A percentile compares a stretch with the other conserved stretches of the same genome.
These are phyloP conservation scores for Capitella teleta DNA, from an alignment of 1,140 invertebrate genomes.

Conservation along the genomic window DNA sequence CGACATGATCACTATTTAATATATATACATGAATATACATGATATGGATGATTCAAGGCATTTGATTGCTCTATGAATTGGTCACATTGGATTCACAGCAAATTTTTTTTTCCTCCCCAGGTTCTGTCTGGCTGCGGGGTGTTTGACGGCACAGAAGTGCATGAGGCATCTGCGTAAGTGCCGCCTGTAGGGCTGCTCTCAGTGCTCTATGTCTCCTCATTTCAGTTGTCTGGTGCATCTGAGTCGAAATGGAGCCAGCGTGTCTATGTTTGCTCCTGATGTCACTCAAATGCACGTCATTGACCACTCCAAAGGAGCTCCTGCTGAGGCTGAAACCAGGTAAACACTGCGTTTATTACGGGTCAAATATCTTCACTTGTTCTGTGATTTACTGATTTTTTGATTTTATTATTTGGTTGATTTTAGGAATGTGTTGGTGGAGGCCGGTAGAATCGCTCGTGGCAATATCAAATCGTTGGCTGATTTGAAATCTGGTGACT, in stretches of 20 bases:
- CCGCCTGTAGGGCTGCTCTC: not conserved
- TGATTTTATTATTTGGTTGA: not conserved
- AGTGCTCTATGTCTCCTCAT: not conserved
- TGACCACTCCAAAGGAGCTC: constrained; percentile 46
- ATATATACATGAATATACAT: no score
- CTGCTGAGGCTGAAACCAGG: constrained; percentile 18
- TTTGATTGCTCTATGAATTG: no score
- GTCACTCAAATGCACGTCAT: constrained; percentile 46
- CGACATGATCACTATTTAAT: no score
- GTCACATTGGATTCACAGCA: no score
- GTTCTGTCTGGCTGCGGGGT: constrained; percentile 52
- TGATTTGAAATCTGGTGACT: constrained; percentile 37
- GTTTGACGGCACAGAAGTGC: constrained; percentile 52
- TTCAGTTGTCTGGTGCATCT: constrained; percentile 45
- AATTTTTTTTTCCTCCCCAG: no score
- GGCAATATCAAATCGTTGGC: constrained; percentile 44
- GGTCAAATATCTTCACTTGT: not conserved
- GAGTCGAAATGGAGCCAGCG: constrained; percentile 41
- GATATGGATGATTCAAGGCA: no score
- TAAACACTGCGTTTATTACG: not conserved
- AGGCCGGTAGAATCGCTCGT: constrained; percentile 51
- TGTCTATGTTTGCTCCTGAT: constrained; percentile 51
- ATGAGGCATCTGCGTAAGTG: constrained; percentile 49
- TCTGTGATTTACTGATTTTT: constrained; percentile 11
- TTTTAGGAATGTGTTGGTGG: constrained; percentile 47